Evolutionary conservation across 2,113 vertebrate genomes (phyloP).

Genomic region (Acrocephalus arundinaceus): DNA sequence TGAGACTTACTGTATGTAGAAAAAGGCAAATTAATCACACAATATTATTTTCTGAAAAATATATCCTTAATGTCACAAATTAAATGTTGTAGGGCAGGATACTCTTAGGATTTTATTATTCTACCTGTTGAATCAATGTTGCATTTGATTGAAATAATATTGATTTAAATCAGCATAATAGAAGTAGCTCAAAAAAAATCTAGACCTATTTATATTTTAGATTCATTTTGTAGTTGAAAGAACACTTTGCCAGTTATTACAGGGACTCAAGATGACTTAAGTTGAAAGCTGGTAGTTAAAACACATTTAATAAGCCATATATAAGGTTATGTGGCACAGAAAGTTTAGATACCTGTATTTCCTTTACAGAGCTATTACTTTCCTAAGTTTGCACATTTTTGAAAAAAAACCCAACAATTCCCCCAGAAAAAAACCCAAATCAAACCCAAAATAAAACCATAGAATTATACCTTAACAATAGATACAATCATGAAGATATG

Average conservation of each 20-base stretch:
- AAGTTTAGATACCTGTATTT: neutral
- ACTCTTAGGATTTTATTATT: neutral
- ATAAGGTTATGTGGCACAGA: neutral
- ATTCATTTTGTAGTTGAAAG: neutral
- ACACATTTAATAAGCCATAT: neutral
- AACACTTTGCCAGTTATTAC: neutral
- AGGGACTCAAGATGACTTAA: neutral
- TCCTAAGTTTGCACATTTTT: neutral
- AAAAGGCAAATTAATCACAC: neutral
- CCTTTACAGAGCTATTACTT: neutral
- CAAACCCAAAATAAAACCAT: neutral
- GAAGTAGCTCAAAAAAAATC: neutral
- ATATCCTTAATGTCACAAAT: neutral
- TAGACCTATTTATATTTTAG: neutral
- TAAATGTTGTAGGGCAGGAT: neutral
- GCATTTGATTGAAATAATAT: neutral
- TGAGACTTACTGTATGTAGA: neutral
- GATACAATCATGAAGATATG: neutral
- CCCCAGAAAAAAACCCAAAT: neutral
- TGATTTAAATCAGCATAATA: neutral
- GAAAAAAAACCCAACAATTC: rapidly evolving
- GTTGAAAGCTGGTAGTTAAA: neutral
- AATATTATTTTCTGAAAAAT: neutral
- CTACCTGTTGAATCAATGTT: neutral
- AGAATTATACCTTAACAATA: neutral